Conservation (phyloP, 2,113 vertebrate genomes). For the Prolemur simus region DNA sequence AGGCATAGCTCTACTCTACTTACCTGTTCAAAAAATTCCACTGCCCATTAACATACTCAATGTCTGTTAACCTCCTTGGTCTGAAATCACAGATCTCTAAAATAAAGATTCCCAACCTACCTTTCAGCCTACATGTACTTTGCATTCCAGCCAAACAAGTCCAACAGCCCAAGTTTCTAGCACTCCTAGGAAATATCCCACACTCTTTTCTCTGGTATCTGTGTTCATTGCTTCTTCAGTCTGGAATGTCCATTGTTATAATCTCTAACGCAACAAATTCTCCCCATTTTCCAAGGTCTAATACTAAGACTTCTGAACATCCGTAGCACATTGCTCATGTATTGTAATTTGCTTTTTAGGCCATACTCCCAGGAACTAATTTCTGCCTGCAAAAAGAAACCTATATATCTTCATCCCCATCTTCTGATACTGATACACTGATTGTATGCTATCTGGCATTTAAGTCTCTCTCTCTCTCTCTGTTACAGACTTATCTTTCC, state of each 20-base stretch:
- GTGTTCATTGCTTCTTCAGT: background rate
- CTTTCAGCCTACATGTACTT: background rate
- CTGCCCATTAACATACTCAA: background rate
- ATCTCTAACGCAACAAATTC: background rate
- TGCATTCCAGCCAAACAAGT: background rate
- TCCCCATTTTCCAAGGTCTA: background rate
- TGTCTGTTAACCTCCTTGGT: background rate
- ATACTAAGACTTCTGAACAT: background rate
- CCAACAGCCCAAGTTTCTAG: background rate
- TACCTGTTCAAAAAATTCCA: conserved; percentile 23
- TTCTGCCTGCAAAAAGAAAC: conserved; percentile 14
- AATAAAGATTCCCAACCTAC: background rate
- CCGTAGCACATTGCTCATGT: background rate
- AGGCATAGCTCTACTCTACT: background rate
- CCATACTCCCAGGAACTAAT: background rate
- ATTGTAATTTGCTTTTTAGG: conserved; percentile 13
- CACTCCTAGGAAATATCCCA: background rate
- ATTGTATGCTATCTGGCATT: conserved; percentile 13
- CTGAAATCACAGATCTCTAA: conserved; percentile 19
- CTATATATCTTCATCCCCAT: background rate
- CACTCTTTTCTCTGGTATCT: background rate
- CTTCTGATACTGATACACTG: background rate
- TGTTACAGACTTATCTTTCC: background rate
- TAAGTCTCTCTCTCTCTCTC: background rate
- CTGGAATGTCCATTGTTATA: background rate